phyloP scores from a whole-genome alignment of 2,888 invertebrate genomes.

The Heliconius hortense region DNA sequence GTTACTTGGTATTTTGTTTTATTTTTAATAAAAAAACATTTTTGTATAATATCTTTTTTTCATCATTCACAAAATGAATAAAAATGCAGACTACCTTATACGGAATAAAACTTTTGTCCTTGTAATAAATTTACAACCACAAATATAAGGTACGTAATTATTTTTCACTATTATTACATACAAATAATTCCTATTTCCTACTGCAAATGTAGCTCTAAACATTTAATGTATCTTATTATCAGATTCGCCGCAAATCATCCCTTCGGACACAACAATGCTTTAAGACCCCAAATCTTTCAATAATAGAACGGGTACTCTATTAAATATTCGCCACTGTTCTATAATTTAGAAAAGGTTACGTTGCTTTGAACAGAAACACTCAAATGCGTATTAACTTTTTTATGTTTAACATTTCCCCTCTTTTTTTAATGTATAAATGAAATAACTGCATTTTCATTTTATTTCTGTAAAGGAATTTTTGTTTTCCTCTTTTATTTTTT shows the following conservation, averaged over 20 bases:
- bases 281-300: slow-evolving; percentile 1
- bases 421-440: background rate
- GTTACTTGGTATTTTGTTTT: no score
- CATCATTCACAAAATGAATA: no score
- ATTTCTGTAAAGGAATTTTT: background rate
- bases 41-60: no score
- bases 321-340: background rate
- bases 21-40: no score
- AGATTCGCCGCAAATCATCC: slow-evolving; percentile 5
- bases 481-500: background rate
- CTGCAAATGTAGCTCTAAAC: background rate
- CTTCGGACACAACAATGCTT: slow-evolving; percentile 10
- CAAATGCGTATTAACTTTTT: background rate
- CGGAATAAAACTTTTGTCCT: background rate
- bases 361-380: background rate
- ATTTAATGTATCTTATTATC: background rate
- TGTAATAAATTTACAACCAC: background rate
- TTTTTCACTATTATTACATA: no score
- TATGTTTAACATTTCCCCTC: background rate
- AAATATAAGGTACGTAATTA: no score
- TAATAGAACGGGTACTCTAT: background rate
- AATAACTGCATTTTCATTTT: background rate
- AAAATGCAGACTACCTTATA: no score
- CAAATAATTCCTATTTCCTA: background rate
- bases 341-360: slow-evolving; percentile 5